Base-by-base conservation (phyloP, 1,140 invertebrate genomes). In the Hycleus phaleratus region DNA sequence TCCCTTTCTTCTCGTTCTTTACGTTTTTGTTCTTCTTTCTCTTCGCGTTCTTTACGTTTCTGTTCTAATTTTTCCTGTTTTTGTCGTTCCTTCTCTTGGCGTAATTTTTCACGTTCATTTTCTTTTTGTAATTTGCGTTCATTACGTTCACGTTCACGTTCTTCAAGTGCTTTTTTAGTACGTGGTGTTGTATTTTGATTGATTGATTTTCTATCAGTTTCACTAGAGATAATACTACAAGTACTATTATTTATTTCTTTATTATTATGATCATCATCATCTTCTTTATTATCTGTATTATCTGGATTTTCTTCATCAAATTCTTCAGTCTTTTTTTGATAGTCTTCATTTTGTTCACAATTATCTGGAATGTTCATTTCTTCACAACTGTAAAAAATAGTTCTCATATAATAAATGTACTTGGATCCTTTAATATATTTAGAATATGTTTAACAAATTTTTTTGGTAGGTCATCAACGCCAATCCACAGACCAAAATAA, bases 31-130 rank as follows among this genome's bases (percentile, higher is more conserved):
- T 75, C 69, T 50, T 73, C 75, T 51, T 73, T 69, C 54, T 76
- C 74, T 63, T 78, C 79, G 67, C 76, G 81, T 63, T 79, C 74
- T 66, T 82, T 82, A 54, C 77, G 73, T 59, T 77, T 80, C 46
- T 79, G 78, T 66, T 83, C 79, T 38, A 58, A 44, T 46, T 75
- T 71, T 43, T 75, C 69, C 53, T 75, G 72, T 49, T 72, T 75
- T 51, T 73, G 69, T 53, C 75, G 74, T 64, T 80, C 76, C 26
- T 68, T 73, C 63, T 82, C 78, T 65, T 80, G 80, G 46, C 69
- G 74, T 62, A 79, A 76, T 51, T 74, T 74, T 40, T 32, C 32
- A 32, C 7, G 32, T 32, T 32, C 32, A 32, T 7, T 4, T 32
- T 32, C 4, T 32, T 32, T 4, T 2, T 32, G 32, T 32, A 3